phyloP scores from a whole-genome alignment of 2,797 vertebrate species.

The Anolis apletophallus region DNA sequence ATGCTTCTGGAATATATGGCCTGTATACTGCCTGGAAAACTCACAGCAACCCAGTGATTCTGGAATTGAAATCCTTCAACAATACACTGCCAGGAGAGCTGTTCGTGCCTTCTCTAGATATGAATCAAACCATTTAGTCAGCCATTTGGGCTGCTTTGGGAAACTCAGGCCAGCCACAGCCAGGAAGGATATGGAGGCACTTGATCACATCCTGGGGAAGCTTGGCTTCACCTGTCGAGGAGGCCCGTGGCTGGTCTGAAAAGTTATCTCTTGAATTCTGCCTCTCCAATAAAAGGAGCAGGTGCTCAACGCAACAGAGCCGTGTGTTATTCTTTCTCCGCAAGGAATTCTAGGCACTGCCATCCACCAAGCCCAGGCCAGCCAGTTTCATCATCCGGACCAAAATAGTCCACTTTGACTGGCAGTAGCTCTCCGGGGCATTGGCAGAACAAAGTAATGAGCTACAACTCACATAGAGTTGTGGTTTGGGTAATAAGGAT shows the following conservation, averaged over 20 bases:
- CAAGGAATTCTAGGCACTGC: neutral
- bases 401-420: neutral
- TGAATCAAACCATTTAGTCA: constrained; percentile 51
- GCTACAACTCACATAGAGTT: no score
- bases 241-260: neutral
- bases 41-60: no score
- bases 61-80: no score
- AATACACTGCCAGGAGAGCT: neutral
- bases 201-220: constrained; percentile 45
- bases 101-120: constrained; percentile 49
- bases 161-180: constrained; percentile 28
- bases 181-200: constrained; percentile 33
- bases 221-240: constrained; percentile 42
- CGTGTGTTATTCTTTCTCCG: constrained; percentile 29
- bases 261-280: constrained; percentile 63
- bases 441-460: no score
- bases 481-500: no score
- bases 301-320: constrained; percentile 36
- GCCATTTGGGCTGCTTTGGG: constrained; percentile 44
- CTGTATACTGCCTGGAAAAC: no score
- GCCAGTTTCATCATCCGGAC: no score
- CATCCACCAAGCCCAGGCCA: neutral
- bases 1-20: no score
- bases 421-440: neutral
- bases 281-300: constrained; percentile 21